Percentiles rank a stretch among this genome's conserved stretches.
Evolutionary conservation across 2,888 invertebrate species (phyloP).

Genomic region (Geotrupes spiniger): DNA sequence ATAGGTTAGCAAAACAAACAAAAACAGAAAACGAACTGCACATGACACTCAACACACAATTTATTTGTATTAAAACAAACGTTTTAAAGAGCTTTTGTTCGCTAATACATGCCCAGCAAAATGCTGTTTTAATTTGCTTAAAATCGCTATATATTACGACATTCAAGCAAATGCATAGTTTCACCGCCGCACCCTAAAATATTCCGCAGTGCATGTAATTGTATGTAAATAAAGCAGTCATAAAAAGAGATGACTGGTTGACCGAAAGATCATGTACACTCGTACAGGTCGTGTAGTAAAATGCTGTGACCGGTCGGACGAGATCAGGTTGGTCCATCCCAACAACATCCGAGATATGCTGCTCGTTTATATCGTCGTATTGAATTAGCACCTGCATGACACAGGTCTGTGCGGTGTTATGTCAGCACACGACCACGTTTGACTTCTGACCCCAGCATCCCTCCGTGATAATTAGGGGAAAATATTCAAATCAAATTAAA

Average conservation of each 20-base stretch:
- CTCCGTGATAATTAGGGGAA: constrained; percentile 10
- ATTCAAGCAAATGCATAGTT: no score
- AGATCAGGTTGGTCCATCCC: constrained; percentile 16
- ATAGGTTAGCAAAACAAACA: no score
- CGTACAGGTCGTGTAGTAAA: not conserved
- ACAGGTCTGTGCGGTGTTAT: constrained; percentile 7
- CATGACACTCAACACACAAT: no score
- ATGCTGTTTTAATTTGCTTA: no score
- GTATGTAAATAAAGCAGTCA: constrained; percentile 1
- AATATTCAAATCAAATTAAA: no score
- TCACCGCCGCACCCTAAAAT: no score
- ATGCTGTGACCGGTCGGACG: constrained; percentile 8
- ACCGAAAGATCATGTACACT: constrained; percentile 8
- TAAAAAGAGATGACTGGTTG: constrained; percentile 2
- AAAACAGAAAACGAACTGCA: no score
- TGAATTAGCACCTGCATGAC: not conserved
- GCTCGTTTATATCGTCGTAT: no score
- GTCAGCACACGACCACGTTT: constrained; percentile 13
- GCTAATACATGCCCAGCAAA: no score
- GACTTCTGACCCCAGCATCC: constrained; percentile 20
- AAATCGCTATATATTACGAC: no score
- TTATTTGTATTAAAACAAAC: no score
- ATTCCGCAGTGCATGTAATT: not conserved
- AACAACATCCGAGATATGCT: constrained; percentile 10
- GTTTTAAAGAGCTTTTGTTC: no score